Percentiles rank a stretch among this genome's conserved stretches.
Evolutionary conservation across 37 sponge, comb jelly and placozoan species (phyloP).

Genomic region (Chondrosia reniformis): DNA sequence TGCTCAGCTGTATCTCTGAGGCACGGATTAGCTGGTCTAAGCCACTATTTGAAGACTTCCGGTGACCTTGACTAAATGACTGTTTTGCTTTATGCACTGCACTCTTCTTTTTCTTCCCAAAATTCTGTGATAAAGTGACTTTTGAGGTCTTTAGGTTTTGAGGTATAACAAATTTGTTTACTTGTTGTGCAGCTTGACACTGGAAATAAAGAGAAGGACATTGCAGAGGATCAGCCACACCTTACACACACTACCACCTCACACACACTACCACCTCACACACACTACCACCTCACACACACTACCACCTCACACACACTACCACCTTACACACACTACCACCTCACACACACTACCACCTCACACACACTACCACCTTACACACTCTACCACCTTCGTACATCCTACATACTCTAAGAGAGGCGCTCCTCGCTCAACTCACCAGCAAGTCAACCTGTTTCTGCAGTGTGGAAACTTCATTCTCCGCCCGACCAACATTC

Average conservation of each 20-base stretch:
- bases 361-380: not conserved
- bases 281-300: slow-evolving; percentile 11
- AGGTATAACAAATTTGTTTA: no score
- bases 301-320: slow-evolving; percentile 8
- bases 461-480: slow-evolving; percentile 30
- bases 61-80: not conserved
- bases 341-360: not conserved
- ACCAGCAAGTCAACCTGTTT: slow-evolving; percentile 53
- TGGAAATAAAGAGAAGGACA: no score
- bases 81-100: not conserved
- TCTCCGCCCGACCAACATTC: slow-evolving; percentile 53
- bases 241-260: not conserved
- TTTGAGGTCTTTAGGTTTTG: no score
- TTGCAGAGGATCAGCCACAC: no score
- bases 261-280: not conserved
- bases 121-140: no score
- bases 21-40: not conserved
- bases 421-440: no score
- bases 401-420: no score
- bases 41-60: not conserved
- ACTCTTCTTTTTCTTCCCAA: no score
- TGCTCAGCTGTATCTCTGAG: not conserved
- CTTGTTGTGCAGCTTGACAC: no score
- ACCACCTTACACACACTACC: not conserved
- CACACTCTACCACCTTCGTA: not conserved